phyloP scores from a whole-genome alignment of 2,797 vertebrate genomes.

The Coregonus sp. region DNA sequence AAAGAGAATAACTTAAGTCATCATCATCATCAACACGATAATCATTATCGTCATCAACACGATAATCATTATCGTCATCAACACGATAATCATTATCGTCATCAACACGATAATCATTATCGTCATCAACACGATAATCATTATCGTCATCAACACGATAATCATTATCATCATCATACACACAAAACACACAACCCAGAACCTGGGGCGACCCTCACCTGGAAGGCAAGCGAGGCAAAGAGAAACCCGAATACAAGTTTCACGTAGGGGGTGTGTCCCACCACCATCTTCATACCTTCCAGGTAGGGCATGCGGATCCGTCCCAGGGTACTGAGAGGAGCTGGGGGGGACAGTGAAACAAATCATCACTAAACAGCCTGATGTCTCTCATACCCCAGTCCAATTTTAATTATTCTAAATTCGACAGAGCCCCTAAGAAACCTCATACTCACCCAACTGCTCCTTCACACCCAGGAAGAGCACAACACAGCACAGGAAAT shows the following conservation, averaged over 20 bases:
- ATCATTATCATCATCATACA: too few relatives aligned
- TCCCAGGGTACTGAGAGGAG: constrained; percentile 56
- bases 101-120: not conserved
- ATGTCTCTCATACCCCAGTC: too few relatives aligned
- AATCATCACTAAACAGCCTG: too few relatives aligned
- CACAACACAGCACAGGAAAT: constrained; percentile 60
- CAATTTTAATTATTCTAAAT: too few relatives aligned
- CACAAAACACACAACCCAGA: too few relatives aligned
- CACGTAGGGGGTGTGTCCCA: constrained; percentile 60
- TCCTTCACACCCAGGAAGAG: constrained; percentile 69
- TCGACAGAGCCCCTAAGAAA: too few relatives aligned
- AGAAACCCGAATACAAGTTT: constrained; percentile 64
- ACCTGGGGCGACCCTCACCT: constrained; percentile 49
- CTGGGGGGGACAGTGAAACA: constrained; percentile 21
- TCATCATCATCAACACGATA: too few relatives aligned
- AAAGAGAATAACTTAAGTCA: not conserved
- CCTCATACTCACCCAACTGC: constrained; percentile 50
- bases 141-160: not conserved
- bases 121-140: not conserved
- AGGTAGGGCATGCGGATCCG: constrained; percentile 48
- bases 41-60: not conserved
- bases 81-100: not conserved
- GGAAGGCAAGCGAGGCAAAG: constrained; percentile 67
- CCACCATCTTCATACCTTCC: constrained; percentile 50
- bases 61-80: not conserved